Evolutionary conservation across 2,113 vertebrate species (phyloP).

Genomic region (Ammodramus savannarum): DNA sequence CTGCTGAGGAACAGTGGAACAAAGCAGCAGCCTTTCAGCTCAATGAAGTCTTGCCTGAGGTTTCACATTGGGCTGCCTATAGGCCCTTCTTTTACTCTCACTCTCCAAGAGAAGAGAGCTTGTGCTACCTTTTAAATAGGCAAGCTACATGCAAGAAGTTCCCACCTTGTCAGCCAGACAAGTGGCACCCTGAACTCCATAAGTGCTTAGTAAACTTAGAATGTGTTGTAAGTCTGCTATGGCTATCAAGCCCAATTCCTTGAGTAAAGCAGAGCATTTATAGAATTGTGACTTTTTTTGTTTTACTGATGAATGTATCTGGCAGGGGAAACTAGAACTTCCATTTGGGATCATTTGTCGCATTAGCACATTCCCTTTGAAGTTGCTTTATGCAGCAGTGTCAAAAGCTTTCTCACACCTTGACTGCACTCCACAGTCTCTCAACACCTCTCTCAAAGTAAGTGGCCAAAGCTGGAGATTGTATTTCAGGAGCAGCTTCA

Average conservation of each 20-base stretch:
- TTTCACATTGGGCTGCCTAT: not conserved
- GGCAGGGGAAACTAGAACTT: not conserved
- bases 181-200: not conserved
- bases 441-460: not conserved
- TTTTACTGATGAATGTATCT: not conserved
- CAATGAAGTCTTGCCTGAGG: not conserved
- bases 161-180: not conserved
- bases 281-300: not conserved
- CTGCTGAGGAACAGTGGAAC: not conserved
- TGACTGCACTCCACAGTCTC: not conserved
- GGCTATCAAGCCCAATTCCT: not conserved
- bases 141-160: not conserved
- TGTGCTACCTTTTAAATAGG: not conserved
- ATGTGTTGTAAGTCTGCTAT: not conserved
- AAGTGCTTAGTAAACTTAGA: not conserved
- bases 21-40: not conserved
- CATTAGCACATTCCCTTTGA: not conserved
- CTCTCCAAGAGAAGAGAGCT: not conserved
- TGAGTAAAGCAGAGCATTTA: not conserved
- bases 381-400: not conserved
- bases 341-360: not conserved
- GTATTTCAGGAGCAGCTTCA: not conserved
- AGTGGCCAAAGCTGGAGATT: not conserved
- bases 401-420: slow-evolving; percentile 20
- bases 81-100: not conserved